Percentiles rank a stretch among this genome's conserved stretches.
Evolutionary conservation across 2,113 vertebrate species (phyloP).

Genomic region (Semicossyphus pulcher): DNA sequence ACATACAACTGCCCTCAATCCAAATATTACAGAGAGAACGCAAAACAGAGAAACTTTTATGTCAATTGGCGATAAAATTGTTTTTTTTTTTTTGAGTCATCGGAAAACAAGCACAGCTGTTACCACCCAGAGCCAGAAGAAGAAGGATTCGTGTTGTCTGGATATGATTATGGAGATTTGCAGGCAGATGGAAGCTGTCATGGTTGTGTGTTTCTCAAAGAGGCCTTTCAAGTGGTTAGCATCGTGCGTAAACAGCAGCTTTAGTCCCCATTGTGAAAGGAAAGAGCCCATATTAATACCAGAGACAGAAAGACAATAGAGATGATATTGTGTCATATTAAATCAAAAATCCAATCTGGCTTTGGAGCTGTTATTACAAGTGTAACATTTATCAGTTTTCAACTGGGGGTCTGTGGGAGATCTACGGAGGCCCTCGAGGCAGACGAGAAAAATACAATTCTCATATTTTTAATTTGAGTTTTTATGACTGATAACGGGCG

Average conservation of each 20-base stretch:
- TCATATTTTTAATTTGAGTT: too few relatives aligned
- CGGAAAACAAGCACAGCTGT: slow-evolving; percentile 58
- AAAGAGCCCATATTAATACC: slow-evolving; percentile 5
- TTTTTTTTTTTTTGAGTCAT: slow-evolving; percentile 44
- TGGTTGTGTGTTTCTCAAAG: slow-evolving; percentile 43
- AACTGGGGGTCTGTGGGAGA: neutral
- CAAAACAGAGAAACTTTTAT: slow-evolving; percentile 42
- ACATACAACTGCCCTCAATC: slow-evolving; percentile 23
- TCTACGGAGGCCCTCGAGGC: neutral
- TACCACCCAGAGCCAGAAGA: slow-evolving; percentile 25
- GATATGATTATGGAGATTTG: slow-evolving; percentile 36
- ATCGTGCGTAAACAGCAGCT: slow-evolving; percentile 45
- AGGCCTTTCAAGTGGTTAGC: slow-evolving; percentile 51
- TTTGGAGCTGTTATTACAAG: neutral
- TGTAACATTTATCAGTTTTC: neutral
- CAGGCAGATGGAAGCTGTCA: slow-evolving; percentile 51
- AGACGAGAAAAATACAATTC: neutral
- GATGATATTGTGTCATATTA: neutral
- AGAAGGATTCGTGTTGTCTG: slow-evolving; percentile 35
- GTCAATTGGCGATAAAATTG: slow-evolving; percentile 50
- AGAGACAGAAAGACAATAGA: slow-evolving; percentile 6
- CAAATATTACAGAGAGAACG: slow-evolving; percentile 30
- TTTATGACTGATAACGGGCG: too few relatives aligned
- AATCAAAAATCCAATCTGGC: neutral
- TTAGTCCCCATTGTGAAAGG: slow-evolving; percentile 1